These are phyloP conservation scores for Sebastes kiyomatsui DNA, from an alignment of 2,797 vertebrate species.

Conservation along the genomic window DNA sequence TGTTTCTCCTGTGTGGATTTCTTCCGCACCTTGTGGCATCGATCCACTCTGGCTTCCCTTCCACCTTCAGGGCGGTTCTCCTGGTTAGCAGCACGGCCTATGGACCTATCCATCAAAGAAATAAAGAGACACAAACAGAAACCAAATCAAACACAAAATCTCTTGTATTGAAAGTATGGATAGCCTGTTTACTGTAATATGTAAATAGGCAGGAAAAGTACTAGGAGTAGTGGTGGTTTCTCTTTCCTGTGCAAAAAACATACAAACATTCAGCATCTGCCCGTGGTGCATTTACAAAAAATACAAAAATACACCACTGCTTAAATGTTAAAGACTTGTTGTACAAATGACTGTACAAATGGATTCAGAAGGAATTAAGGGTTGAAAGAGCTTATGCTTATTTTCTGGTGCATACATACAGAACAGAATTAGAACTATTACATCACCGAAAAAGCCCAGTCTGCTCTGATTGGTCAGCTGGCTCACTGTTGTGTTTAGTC, in stretches of 20 bases:
- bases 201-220: not conserved
- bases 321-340: not conserved
- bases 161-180: not conserved
- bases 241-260: not conserved
- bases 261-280: not conserved
- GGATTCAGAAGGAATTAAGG: not conserved
- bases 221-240: not conserved
- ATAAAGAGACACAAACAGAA: not conserved
- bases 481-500: too few relatives aligned
- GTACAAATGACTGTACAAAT: not conserved
- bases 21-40: not conserved
- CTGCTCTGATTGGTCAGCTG: too few relatives aligned
- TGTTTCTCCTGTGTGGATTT: not conserved
- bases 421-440: too few relatives aligned
- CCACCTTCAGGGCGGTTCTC: not conserved
- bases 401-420: too few relatives aligned
- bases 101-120: not conserved
- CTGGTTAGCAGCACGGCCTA: not conserved
- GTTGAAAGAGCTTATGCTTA: too few relatives aligned
- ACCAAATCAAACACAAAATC: not conserved
- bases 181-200: not conserved
- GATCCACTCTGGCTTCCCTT: not conserved
- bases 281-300: too few relatives aligned
- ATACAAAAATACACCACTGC: not conserved
- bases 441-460: too few relatives aligned